A percentile compares a stretch with the other conserved stretches of the same genome.
phyloP scores from a whole-genome alignment of 2,888 invertebrate genomes.

The Acanthosepion pharaonis region DNA sequence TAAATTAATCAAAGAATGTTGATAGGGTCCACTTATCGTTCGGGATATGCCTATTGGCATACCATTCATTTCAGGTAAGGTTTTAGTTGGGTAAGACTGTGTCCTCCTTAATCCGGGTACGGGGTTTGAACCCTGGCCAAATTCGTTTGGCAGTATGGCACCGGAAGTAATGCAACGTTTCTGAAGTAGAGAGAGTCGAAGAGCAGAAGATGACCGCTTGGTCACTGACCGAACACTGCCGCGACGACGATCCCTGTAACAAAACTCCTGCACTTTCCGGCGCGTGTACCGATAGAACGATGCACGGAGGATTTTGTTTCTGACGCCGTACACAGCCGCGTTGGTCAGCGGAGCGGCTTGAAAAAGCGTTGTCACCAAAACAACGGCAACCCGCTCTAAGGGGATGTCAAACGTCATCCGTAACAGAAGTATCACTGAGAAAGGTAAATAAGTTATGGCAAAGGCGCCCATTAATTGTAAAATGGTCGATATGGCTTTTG shows the following conservation, averaged over 20 bases:
- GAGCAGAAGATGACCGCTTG: background rate
- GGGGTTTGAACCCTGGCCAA: background rate
- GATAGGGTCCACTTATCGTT: slow-evolving; percentile 37
- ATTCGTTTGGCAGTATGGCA: background rate
- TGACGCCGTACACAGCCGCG: slow-evolving; percentile 67
- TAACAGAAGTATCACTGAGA: slow-evolving; percentile 61
- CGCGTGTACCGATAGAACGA: slow-evolving; percentile 65
- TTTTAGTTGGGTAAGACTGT: slow-evolving; percentile 16
- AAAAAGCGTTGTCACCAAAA: slow-evolving; percentile 64
- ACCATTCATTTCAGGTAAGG: background rate
- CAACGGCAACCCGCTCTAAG: slow-evolving; percentile 57
- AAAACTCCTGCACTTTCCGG: slow-evolving; percentile 61
- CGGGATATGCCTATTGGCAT: background rate
- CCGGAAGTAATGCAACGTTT: background rate
- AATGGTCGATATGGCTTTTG: slow-evolving; percentile 69
- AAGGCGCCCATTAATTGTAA: slow-evolving; percentile 66
- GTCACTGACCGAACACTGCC: slow-evolving; percentile 57
- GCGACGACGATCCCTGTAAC: slow-evolving; percentile 63
- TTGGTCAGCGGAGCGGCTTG: slow-evolving; percentile 66
- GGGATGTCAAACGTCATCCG: slow-evolving; percentile 55
- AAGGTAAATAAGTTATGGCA: slow-evolving; percentile 66
- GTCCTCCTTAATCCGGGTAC: background rate
- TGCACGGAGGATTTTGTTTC: slow-evolving; percentile 66
- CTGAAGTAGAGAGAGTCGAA: background rate
- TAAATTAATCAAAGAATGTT: slow-evolving; percentile 36